Conservation (phyloP, 2,113 vertebrate species). For the Python bivittatus region DNA sequence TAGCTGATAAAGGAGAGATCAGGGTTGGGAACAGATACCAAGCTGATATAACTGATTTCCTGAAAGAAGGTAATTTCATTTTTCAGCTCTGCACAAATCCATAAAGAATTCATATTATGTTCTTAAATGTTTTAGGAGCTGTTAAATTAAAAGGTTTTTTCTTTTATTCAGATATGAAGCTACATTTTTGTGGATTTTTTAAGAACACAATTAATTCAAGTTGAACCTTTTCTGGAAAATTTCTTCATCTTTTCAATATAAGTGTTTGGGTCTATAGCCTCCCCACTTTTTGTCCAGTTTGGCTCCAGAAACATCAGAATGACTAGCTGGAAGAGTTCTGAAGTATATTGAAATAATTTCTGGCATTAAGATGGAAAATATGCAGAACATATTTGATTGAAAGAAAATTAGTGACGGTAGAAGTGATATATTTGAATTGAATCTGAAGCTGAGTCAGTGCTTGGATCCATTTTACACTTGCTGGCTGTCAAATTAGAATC, state of each 20-base stretch:
- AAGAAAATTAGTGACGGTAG: too few relatives aligned
- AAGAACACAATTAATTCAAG: neutral
- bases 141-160: neutral
- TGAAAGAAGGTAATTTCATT: conserved; percentile 84
- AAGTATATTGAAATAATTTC: neutral
- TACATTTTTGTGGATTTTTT: too few relatives aligned
- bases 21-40: conserved; percentile 96
- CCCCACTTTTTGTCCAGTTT: neutral
- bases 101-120: neutral
- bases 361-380: neutral
- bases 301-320: too few relatives aligned
- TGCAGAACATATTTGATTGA: too few relatives aligned
- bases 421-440: too few relatives aligned
- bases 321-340: neutral
- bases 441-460: too few relatives aligned
- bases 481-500: too few relatives aligned
- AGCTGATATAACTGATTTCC: conserved; percentile 93
- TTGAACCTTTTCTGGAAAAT: neutral
- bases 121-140: neutral
- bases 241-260: neutral
- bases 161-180: neutral
- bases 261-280: neutral
- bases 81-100: conserved; percentile 9
- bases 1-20: conserved; percentile 98
- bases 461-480: too few relatives aligned